A percentile compares a stretch with the other conserved stretches of the same genome.
Conservation (phyloP, 1,140 invertebrate species). For the Drosophila mojavensis region DNA sequence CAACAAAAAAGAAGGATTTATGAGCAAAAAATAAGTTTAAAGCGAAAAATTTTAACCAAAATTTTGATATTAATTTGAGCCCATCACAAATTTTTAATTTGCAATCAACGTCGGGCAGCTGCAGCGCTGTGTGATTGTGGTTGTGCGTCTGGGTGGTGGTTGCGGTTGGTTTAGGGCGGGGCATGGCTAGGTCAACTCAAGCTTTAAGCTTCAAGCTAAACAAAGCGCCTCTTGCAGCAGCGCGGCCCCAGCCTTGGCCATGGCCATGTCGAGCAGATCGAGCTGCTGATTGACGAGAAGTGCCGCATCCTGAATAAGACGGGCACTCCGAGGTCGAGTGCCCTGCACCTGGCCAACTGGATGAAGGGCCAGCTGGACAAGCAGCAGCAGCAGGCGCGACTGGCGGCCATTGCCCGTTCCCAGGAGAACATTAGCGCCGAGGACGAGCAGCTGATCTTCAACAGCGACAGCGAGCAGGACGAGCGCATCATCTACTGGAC, state of each 20-base stretch:
- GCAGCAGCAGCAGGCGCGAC: conserved; percentile 76
- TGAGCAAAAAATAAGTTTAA: neutral
- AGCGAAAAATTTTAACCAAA: conserved; percentile 20
- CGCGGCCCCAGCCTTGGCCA: conserved; percentile 17
- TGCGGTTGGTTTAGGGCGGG: conserved; percentile 1
- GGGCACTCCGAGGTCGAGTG: conserved; percentile 85
- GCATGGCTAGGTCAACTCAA: neutral
- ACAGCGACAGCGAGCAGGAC: conserved; percentile 85
- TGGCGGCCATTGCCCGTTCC: conserved; percentile 70
- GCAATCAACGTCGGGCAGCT: conserved; percentile 46
- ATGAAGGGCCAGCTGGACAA: conserved; percentile 86
- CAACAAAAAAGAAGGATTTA: conserved; percentile 6
- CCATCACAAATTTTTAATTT: conserved; percentile 83
- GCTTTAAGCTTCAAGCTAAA: neutral
- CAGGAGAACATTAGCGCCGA: conserved; percentile 72
- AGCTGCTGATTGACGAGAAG: conserved; percentile 86
- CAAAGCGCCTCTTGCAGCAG: conserved; percentile 32
- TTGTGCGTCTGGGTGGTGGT: conserved; percentile 1
- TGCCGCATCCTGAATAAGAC: conserved; percentile 86
- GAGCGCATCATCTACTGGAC: conserved; percentile 89
- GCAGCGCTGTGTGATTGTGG: conserved; percentile 26
- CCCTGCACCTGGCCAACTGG: conserved; percentile 88
- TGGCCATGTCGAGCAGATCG: conserved; percentile 83
- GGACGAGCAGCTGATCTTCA: conserved; percentile 75
- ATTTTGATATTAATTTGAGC: conserved; percentile 57